phyloP scores from a whole-genome alignment of 2,113 vertebrate genomes.

The Ramphastos sulfuratus region DNA sequence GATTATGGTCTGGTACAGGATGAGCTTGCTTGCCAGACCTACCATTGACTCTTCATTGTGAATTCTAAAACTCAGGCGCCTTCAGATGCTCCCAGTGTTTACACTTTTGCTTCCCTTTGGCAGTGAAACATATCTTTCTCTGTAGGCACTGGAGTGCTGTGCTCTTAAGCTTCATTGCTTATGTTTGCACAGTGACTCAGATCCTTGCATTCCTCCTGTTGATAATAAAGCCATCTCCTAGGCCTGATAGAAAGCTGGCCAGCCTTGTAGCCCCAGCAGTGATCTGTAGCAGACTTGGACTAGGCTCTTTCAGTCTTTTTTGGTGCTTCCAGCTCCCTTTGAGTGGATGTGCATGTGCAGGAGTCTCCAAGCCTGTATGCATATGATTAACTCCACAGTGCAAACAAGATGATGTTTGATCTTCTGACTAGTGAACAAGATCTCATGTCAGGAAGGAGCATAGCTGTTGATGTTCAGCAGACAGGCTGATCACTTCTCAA shows the following conservation, averaged over 20 bases:
- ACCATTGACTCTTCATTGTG: not conserved
- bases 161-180: not conserved
- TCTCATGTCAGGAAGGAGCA: not conserved
- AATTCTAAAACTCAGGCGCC: not conserved
- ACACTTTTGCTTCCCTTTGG: not conserved
- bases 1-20: not conserved
- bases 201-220: not conserved
- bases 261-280: not conserved
- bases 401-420: constrained; percentile 59
- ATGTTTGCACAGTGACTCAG: not conserved
- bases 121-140: not conserved
- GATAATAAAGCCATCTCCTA: constrained; percentile 24
- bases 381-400: not conserved
- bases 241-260: constrained; percentile 45
- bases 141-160: not conserved
- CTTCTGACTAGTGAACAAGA: not conserved
- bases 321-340: constrained; percentile 7
- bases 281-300: not conserved
- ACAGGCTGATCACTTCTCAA: not conserved
- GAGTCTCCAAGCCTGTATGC: not conserved
- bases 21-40: not conserved
- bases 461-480: not conserved
- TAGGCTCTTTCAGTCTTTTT: not conserved
- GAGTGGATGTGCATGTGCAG: not conserved
- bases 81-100: not conserved